Evolutionary conservation across 2,888 invertebrate genomes (phyloP), one percentile per base, ranked within the genome.

Genomic region (Ephialtes manifestator): DNA sequence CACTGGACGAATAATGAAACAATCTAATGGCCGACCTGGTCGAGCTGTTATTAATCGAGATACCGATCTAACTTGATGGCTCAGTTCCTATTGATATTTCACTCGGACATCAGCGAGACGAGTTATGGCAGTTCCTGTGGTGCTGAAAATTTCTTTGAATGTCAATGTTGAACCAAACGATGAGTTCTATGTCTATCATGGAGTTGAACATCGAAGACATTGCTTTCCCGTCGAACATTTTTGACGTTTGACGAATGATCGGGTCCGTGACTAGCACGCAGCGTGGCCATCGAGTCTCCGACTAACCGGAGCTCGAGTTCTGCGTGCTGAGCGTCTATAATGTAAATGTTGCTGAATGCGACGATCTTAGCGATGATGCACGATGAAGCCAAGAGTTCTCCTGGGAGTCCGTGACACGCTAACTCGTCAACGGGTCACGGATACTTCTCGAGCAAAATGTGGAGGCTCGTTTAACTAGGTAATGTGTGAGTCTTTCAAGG

Each of bases 391-490:
- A 10, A 39, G 24, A 48, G 78, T 43, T 75, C 58, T 35, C 58
- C 79, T 75, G 71, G 63, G 51, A 82, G 82, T 82, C 85, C 85
- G 53, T 82, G 85, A 85, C 82, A 85, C 79, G 82, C 82, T 75
- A 72, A 82, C 82, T 82, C 85, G 79, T 76, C 82, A 76, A 76
- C 85, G 76, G 85, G 85, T 85, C 85, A 82, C 82, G 85, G 82
- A 85, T 85, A 46, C 55, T 13, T 39, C 35, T 48, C 13, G 65
- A 75, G 63, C 39, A 28, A 79, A 55, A 58, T 65, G 72, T 58
- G 18, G 31, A 28, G 48, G 13, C 63, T 35, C 63, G 55, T 65
- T 79, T 51, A 85, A 85, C 85, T 67, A 48, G 68, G 65, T 39
- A 75, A 81, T 18, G 65, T 74, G 72, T 31, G 24, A 63, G 48